Evolutionary conservation across 2,888 invertebrate genomes (phyloP).

Genomic region (Scaptomyza cyrtandrae): DNA sequence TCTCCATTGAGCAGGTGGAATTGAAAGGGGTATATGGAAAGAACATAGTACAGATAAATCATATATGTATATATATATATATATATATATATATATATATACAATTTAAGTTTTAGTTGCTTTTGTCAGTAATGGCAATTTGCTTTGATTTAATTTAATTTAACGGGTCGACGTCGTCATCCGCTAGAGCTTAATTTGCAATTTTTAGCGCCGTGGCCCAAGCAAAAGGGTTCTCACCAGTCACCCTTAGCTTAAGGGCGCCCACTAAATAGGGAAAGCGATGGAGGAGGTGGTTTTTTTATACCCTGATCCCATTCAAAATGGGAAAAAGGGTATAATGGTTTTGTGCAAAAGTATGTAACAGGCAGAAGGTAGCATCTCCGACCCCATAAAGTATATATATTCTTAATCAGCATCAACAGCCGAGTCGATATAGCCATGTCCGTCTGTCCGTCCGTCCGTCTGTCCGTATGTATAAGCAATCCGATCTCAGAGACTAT

Average conservation of each 20-base stretch:
- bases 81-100: background rate
- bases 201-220: constrained; percentile 52
- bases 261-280: background rate
- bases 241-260: constrained; percentile 12
- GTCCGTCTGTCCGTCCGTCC: no score
- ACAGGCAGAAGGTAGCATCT: no score
- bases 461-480: no score
- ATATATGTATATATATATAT: constrained; percentile 17
- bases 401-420: no score
- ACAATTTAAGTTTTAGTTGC: constrained; percentile 24
- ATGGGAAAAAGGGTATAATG: no score
- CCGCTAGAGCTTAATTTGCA: constrained; percentile 43
- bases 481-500: no score
- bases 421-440: no score
- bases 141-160: constrained; percentile 80
- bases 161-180: constrained; percentile 49
- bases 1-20: constrained; percentile 31
- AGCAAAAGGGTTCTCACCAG: constrained; percentile 35
- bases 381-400: no score
- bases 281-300: background rate
- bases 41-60: background rate
- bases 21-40: constrained; percentile 29
- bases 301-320: no score
- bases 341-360: no score
- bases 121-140: constrained; percentile 56